phyloP scores from a whole-genome alignment of 2,113 vertebrate species.

The Gasterosteus nipponicus region DNA sequence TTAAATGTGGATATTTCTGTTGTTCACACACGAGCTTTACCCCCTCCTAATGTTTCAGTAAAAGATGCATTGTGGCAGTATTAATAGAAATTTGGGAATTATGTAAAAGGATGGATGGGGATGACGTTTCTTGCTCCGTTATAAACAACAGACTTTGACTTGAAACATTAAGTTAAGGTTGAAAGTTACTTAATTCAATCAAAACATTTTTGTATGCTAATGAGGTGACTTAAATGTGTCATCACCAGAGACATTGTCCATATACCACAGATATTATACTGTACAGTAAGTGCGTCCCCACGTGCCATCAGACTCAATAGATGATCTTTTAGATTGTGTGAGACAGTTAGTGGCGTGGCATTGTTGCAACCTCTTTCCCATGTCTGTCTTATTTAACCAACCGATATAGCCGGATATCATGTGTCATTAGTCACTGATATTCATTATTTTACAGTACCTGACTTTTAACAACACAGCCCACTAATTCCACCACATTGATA shows the following conservation, averaged over 20 bases:
- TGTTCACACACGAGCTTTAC: background rate
- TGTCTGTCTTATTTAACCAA: background rate
- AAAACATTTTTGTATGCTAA: constrained; percentile 14
- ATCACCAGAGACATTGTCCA: constrained; percentile 41
- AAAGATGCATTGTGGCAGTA: background rate
- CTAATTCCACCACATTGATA: background rate
- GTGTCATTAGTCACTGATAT: background rate
- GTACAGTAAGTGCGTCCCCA: background rate
- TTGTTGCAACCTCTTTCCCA: background rate
- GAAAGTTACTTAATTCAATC: constrained; percentile 1
- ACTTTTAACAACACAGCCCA: background rate
- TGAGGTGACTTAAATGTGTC: constrained; percentile 42
- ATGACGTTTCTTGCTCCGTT: background rate
- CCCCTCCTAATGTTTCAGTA: background rate
- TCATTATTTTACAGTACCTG: background rate
- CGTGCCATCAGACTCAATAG: constrained; percentile 31
- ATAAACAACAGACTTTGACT: constrained; percentile 1
- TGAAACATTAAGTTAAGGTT: constrained; percentile 32
- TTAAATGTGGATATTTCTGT: background rate
- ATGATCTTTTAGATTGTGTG: constrained; percentile 10
- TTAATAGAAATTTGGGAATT: background rate
- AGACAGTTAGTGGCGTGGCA: constrained; percentile 18
- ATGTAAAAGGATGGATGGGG: background rate
- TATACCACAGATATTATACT: constrained; percentile 6
- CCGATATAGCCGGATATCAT: background rate